Conservation (phyloP, 2,888 invertebrate genomes). For the Yponomeuta plumbellus region DNA sequence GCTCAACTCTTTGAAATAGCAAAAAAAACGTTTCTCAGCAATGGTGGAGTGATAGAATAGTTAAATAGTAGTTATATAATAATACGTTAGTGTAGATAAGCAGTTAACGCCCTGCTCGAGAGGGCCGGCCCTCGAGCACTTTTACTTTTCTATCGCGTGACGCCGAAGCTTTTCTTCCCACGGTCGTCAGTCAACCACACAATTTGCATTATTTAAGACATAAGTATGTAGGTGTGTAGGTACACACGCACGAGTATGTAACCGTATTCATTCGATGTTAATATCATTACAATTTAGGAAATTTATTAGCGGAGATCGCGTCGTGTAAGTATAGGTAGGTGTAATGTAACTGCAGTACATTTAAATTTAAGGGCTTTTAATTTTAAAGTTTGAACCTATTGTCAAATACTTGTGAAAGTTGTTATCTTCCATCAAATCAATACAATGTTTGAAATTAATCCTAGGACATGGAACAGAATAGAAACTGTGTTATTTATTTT, state of each 20-base stretch:
- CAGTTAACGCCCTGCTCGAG: conserved; percentile 15
- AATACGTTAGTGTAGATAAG: conserved; percentile 25
- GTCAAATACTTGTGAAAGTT: conserved; percentile 8
- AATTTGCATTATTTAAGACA: conserved; percentile 26
- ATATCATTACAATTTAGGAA: conserved; percentile 4
- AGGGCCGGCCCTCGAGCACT: neutral
- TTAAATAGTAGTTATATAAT: conserved; percentile 18
- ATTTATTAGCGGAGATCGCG: neutral
- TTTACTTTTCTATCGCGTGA: neutral
- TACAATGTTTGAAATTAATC: conserved; percentile 11
- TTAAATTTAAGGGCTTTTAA: conserved; percentile 4
- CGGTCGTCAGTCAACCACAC: neutral
- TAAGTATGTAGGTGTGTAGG: neutral
- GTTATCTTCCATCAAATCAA: neutral
- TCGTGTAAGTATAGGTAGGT: neutral
- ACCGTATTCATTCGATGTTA: conserved; percentile 7
- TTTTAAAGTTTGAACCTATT: conserved; percentile 1
- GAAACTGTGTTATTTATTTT: conserved; percentile 51
- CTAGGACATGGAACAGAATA: conserved; percentile 11
- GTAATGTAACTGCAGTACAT: conserved; percentile 7
- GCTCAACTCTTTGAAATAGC: conserved; percentile 61
- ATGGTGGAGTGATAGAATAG: conserved; percentile 55
- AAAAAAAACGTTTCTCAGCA: conserved; percentile 59
- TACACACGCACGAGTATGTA: neutral
- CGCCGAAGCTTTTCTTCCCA: neutral